Conservation (phyloP, 1,140 invertebrate genomes). For the Aphelenchoides avenae region DNA sequence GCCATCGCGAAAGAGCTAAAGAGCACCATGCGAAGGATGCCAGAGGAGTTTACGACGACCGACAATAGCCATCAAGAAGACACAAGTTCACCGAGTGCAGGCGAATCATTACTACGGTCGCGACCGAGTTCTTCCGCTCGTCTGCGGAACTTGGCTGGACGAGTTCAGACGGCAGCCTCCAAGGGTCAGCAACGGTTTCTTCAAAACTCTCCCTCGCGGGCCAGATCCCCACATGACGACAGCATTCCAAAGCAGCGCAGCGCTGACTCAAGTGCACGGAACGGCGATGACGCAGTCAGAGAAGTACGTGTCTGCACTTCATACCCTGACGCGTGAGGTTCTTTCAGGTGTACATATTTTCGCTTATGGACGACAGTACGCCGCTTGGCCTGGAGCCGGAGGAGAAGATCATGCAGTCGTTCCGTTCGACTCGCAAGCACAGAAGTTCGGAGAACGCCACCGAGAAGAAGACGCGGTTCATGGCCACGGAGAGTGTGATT, state of each 20-base stretch:
- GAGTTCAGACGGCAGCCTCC: slow-evolving; percentile 42
- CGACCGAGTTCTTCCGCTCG: slow-evolving; percentile 14
- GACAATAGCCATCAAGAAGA: too few species aligned
- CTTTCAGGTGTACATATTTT: slow-evolving; percentile 36
- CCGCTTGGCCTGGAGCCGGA: slow-evolving; percentile 49
- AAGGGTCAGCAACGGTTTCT: slow-evolving; percentile 35
- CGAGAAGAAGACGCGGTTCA: slow-evolving; percentile 53
- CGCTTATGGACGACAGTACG: slow-evolving; percentile 23
- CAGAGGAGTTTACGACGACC: slow-evolving; percentile 39
- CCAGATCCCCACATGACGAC: too few species aligned
- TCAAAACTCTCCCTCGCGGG: slow-evolving; percentile 27
- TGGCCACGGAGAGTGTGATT: slow-evolving; percentile 51
- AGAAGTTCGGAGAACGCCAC: slow-evolving; percentile 24
- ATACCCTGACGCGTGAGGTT: too few species aligned
- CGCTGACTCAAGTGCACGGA: too few species aligned
- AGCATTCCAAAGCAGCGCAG: too few species aligned
- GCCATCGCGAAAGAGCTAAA: slow-evolving; percentile 37
- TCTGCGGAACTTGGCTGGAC: slow-evolving; percentile 39
- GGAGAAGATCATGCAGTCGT: slow-evolving; percentile 49
- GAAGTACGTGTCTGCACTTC: too few species aligned
- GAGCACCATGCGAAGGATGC: slow-evolving; percentile 27
- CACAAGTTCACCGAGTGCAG: too few species aligned
- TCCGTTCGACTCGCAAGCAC: slow-evolving; percentile 19
- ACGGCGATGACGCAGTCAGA: too few species aligned
- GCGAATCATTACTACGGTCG: too few species aligned